Base-by-base conservation (phyloP, 1,140 invertebrate species). In the Chironomus striatipennis region DNA sequence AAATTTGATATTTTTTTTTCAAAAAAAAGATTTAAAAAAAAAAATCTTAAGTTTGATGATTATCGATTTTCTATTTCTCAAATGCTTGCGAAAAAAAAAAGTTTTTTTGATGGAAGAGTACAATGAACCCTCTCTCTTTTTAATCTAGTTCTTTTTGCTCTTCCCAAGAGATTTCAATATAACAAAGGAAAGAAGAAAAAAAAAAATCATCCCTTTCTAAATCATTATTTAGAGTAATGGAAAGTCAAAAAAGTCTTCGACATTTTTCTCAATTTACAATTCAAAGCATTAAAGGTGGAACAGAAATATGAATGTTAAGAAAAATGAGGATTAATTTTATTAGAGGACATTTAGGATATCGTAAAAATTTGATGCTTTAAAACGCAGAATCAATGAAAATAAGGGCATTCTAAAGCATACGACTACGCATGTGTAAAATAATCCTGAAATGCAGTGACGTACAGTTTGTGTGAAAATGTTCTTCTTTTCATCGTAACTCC, bases 291-390 rank as follows among this genome's bases (percentile, higher is more conserved):
- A 47, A 47, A 47, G 43, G 8, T 47, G 15, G 15, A 47, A 47
- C 1, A 10, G 42, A 5, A 43, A 43, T 10, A 43, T 7, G 10
- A 15, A 47, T 47, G 43, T 2, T 9, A 47, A 57, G 15, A 1
- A 57, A 57, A 57, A 12, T 57, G 9, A 15, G n/a, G 12, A 12
- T 57, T 57, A n/a, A 12, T 57, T 57, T 57, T 12, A 57, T 12
- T n/a, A 57, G 47, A 57, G 47, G 47, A 57, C 47, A 57, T 57
- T 57, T 10, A 57, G 47, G 47, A 57, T 57, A 57, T 57, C 47
- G 47, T 57, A 57, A 57, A 57, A 57, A 57, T 57, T 57, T n/a
- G n/a, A 57, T 57, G 47, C n/a, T 57, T n/a, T 57, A 57, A 57
- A 57, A 57, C 47, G 47, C 47, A 57, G 47, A 57, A 57, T 57